Conservation (phyloP, 2,888 invertebrate genomes). For the Rhingia campestris region DNA sequence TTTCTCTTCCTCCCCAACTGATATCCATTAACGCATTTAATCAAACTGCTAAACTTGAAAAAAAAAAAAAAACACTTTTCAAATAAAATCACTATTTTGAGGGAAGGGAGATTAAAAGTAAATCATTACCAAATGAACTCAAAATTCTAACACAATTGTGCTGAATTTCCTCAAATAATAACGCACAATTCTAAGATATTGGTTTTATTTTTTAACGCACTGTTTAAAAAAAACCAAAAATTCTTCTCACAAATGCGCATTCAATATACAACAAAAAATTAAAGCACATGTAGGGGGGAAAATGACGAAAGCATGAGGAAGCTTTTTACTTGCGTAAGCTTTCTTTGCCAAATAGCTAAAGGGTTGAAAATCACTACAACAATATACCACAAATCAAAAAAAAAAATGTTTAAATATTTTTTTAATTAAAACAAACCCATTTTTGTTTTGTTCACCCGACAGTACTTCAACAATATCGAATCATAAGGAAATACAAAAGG, state of each 20-base stretch:
- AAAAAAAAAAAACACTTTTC: neutral
- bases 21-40: neutral
- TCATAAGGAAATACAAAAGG: neutral
- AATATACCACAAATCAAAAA: constrained; percentile 6
- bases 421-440: too few species aligned
- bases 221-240: neutral
- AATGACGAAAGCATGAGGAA: constrained; percentile 21
- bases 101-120: neutral
- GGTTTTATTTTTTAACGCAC: too few species aligned
- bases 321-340: constrained; percentile 33
- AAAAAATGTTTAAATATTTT: neutral
- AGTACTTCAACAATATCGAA: neutral
- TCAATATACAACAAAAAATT: too few species aligned
- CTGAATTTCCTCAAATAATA: neutral
- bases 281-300: constrained; percentile 8
- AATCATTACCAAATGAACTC: neutral
- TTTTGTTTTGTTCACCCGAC: neutral
- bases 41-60: neutral
- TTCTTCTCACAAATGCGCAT: neutral
- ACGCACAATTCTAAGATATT: too few species aligned
- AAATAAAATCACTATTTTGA: too few species aligned
- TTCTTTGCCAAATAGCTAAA: constrained; percentile 10
- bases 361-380: constrained; percentile 13
- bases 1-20: neutral
- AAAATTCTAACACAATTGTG: neutral